Base-by-base conservation (phyloP, 2,113 vertebrate genomes). In the Misgurnus anguillicaudatus region DNA sequence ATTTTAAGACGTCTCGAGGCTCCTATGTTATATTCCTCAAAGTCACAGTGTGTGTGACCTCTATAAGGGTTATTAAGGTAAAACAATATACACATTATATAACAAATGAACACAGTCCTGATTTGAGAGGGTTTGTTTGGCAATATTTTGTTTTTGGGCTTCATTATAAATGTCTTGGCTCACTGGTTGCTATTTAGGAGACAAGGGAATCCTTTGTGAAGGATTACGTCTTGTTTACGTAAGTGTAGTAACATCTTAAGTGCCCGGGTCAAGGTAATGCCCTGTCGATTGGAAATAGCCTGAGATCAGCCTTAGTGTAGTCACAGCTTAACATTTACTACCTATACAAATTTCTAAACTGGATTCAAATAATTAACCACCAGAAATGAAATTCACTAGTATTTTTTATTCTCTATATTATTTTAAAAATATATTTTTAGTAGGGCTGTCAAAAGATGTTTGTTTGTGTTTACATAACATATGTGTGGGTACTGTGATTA, bases 171-270 rank as follows among this genome's bases (percentile, higher is more conserved):
- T 65, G 69, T 72, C 47, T 63, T 55, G 36, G 58, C 68, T 14
- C n/a, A 47, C 58, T 14, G 39, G 39, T 36, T 11, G 16, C 7
- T 21, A 19, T n/a, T 78, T 55, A 19, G 39, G 39, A 60, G 77
- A 72, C n/a, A 51, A 48, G 77, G 79, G 78, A 71, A 78, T 79
- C 79, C 81, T 2, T 68, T 86, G 74, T 81, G 53, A 64, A 31
- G 83, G 86, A 88, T 90, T 90, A 89, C 55, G 24, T 69, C 42
- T 68, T 78, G 83, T 85, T 85, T 83, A 71, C 78, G 71, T 80
- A 87, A 78, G 83, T 68, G 82, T 84, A 65, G 79, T 87, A 87
- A 88, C 79, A 85, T 79, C 9, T 80, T 90, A 88, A 91, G 83
- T 87, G 83, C 68, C 83, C 78, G 38, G 36, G 77, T 73, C 81